phyloP scores from a whole-genome alignment of 2,797 vertebrate species.

The Tenualosa thibaudeaui region DNA sequence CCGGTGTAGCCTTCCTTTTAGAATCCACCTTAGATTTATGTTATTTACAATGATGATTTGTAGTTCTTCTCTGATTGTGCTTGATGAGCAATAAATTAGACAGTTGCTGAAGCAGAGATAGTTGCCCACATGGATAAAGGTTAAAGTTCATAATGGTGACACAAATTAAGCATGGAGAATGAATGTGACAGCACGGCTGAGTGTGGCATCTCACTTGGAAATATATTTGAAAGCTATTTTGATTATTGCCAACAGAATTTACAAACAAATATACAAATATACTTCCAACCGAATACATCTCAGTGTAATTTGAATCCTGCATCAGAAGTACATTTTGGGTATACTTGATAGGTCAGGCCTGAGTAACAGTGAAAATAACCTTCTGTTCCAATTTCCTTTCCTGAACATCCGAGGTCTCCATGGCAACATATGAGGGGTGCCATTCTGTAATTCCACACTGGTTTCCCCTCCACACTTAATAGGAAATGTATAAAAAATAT shows the following conservation, averaged over 20 bases:
- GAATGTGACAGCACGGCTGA: not conserved
- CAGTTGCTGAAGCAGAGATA: conserved; percentile 11
- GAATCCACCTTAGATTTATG: not conserved
- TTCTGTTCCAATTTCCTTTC: not conserved
- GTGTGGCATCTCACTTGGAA: too few relatives aligned
- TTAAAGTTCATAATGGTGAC: not conserved
- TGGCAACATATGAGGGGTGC: not conserved
- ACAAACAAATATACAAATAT: not conserved
- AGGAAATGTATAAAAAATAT: not conserved
- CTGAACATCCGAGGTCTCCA: not conserved
- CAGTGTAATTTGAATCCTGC: not conserved
- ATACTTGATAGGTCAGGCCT: not conserved
- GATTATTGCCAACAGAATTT: not conserved
- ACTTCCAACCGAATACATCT: too few relatives aligned
- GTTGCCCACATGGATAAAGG: not conserved
- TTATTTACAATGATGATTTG: conserved; percentile 18
- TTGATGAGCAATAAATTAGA: conserved; percentile 50
- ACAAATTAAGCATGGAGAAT: not conserved
- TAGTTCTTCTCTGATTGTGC: conserved; percentile 20
- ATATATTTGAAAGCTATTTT: not conserved
- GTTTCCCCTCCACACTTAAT: not conserved
- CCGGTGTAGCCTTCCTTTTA: too few relatives aligned
- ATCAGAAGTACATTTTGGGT: not conserved
- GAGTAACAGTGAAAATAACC: not conserved
- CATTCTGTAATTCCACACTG: not conserved